Evolutionary conservation across 2,797 vertebrate genomes (phyloP).

Genomic region (Ceryle rudis): DNA sequence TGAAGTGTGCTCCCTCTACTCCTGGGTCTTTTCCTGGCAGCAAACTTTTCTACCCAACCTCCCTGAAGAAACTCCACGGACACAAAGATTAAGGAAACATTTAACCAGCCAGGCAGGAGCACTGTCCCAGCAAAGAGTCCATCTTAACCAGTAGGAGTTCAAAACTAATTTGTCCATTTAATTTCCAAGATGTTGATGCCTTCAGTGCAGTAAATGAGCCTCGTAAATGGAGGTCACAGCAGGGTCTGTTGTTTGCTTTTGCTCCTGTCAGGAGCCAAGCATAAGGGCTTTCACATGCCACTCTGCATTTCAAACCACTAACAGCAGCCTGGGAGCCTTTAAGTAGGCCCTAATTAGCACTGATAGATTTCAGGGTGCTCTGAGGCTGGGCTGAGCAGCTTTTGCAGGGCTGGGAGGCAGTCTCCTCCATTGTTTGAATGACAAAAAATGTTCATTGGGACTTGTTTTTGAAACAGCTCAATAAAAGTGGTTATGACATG

Average conservation of each 20-base stretch:
- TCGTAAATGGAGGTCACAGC: conserved; percentile 66
- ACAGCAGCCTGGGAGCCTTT: conserved; percentile 45
- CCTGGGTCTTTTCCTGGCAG: not conserved
- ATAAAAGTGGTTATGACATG: conserved; percentile 58
- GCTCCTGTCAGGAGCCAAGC: conserved; percentile 57
- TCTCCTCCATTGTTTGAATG: conserved; percentile 58
- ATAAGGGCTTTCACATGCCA: conserved; percentile 11
- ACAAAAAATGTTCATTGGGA: conserved; percentile 51
- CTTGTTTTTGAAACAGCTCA: conserved; percentile 29
- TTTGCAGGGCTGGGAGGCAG: conserved; percentile 40
- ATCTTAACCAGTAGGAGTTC: conserved; percentile 54
- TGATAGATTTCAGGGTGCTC: conserved; percentile 68
- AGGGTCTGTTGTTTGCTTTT: conserved; percentile 54
- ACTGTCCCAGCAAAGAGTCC: conserved; percentile 47
- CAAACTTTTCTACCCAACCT: not conserved
- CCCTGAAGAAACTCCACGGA: conserved; percentile 1
- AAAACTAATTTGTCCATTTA: conserved; percentile 67
- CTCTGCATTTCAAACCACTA: conserved; percentile 57
- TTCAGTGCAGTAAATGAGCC: conserved; percentile 61
- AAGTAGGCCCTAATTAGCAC: conserved; percentile 63
- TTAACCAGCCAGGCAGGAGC: not conserved
- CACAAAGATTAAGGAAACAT: not conserved
- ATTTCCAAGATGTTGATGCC: conserved; percentile 62
- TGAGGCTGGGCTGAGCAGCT: conserved; percentile 27
- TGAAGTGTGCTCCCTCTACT: not conserved